phyloP scores from a whole-genome alignment of 2,888 invertebrate species.

The Conomelus anceps region DNA sequence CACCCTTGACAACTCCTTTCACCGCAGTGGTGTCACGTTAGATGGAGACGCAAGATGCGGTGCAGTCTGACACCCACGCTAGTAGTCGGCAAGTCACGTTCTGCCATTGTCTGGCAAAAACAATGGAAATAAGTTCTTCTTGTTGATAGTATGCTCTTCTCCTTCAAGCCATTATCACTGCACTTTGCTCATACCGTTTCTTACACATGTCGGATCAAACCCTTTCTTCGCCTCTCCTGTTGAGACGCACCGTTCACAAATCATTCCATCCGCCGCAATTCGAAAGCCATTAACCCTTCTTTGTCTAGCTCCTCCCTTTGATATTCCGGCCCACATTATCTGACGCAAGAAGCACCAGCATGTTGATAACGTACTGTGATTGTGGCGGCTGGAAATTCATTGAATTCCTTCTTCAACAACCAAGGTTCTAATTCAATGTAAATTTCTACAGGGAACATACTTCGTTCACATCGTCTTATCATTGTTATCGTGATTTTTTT shows the following conservation, averaged over 20 bases:
- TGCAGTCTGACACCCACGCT: background rate
- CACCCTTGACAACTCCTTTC: background rate
- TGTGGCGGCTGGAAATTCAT: too few relatives aligned
- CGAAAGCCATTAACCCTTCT: background rate
- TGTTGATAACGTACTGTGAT: too few relatives aligned
- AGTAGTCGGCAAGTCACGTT: background rate
- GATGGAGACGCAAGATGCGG: background rate
- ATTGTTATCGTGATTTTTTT: too few relatives aligned
- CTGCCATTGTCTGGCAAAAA: background rate
- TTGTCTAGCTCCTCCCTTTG: background rate
- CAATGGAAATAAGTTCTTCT: background rate
- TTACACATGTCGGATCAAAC: background rate
- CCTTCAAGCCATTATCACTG: background rate
- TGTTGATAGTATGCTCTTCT: too few relatives aligned
- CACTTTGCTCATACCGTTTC: background rate
- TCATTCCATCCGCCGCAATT: background rate
- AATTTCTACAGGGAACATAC: too few relatives aligned
- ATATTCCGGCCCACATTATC: too few relatives aligned
- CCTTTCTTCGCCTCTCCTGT: background rate
- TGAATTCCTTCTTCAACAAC: too few relatives aligned
- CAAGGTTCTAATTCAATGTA: too few relatives aligned
- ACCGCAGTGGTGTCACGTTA: background rate
- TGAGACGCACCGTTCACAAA: background rate
- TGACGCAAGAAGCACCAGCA: too few relatives aligned
- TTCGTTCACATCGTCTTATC: too few relatives aligned